Conservation (phyloP, 2,797 vertebrate genomes). For the Pangasius larnaudii region DNA sequence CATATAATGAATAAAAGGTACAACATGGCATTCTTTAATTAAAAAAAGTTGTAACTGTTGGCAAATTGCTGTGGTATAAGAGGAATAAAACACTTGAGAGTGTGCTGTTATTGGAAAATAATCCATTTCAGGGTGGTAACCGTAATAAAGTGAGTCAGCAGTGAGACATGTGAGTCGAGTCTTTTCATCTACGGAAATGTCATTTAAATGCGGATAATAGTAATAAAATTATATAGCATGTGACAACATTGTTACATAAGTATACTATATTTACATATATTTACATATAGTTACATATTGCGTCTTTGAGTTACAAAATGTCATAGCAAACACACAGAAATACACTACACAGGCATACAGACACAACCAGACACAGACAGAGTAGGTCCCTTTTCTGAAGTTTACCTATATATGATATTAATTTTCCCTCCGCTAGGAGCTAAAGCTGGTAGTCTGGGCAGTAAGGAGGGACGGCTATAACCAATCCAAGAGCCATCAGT, state of each 20-base stretch:
- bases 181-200: neutral
- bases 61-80: neutral
- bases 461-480: constrained; percentile 75
- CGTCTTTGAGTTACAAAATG: too few species aligned
- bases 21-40: neutral
- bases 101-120: neutral
- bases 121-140: neutral
- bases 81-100: neutral
- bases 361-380: constrained; percentile 20
- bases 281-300: neutral
- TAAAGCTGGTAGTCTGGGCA: constrained; percentile 66
- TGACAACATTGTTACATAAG: neutral
- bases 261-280: neutral
- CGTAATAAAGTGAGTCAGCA: neutral
- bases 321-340: neutral
- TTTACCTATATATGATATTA: constrained; percentile 79
- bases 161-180: neutral
- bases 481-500: constrained; percentile 87
- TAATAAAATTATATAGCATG: neutral
- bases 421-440: constrained; percentile 80
- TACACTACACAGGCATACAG: neutral
- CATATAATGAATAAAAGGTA: neutral
- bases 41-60: neutral
- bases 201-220: neutral
- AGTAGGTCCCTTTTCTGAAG: constrained; percentile 37